These are phyloP conservation scores for Hycleus cichorii DNA, from an alignment of 1,140 invertebrate species.

Conservation along the genomic window DNA sequence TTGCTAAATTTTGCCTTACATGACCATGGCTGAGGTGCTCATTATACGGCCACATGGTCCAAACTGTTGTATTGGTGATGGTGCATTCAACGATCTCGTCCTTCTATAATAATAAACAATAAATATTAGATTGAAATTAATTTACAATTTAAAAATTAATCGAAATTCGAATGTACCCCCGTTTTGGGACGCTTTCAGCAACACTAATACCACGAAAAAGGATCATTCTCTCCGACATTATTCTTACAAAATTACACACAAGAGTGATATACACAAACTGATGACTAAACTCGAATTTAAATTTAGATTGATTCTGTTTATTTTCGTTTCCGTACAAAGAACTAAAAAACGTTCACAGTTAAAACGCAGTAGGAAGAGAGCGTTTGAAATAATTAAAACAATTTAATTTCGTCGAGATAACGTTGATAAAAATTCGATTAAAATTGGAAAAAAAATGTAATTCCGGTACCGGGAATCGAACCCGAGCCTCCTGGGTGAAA, in stretches of 20 bases:
- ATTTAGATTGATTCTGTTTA: background rate
- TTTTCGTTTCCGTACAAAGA: background rate
- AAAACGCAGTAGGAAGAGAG: too few relatives aligned
- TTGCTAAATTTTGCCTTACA: conserved; percentile 59
- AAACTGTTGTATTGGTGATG: conserved; percentile 88
- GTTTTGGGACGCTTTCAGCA: too few relatives aligned
- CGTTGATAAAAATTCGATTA: background rate
- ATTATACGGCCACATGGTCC: conserved; percentile 93
- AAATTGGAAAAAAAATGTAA: conserved; percentile 5
- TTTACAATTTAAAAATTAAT: background rate
- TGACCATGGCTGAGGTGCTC: conserved; percentile 93
- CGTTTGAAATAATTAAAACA: background rate
- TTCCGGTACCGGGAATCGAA: conserved; percentile 37
- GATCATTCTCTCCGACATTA: too few relatives aligned
- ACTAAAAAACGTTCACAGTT: too few relatives aligned
- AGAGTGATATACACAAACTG: too few relatives aligned
- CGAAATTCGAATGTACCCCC: too few relatives aligned
- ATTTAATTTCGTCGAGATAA: background rate
- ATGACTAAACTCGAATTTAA: too few relatives aligned
- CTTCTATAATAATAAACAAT: conserved; percentile 60
- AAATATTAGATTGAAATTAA: background rate
- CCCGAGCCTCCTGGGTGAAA: conserved; percentile 36
- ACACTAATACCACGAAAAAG: too few relatives aligned
- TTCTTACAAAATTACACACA: too few relatives aligned
- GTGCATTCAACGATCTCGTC: conserved; percentile 86